Base-by-base conservation (phyloP, 2,113 vertebrate genomes). In the Butastur rufipennis region DNA sequence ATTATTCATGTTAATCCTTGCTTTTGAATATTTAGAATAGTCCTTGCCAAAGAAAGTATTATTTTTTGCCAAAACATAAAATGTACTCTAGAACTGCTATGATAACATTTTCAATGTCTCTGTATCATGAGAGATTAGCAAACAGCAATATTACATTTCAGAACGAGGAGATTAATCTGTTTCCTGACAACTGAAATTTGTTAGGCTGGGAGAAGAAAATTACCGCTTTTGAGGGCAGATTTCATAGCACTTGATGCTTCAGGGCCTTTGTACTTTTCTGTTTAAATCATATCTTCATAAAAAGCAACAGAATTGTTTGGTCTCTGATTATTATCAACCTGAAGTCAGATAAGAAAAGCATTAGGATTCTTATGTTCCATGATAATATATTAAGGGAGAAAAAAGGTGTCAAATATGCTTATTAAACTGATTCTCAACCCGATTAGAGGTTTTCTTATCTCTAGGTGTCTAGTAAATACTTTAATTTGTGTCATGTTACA, bases 131-230 rank as follows among this genome's bases (percentile, higher is more conserved):
- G 91, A 95, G 70, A 92, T 94, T 92, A 97, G 58, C 78, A 94
- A 97, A 93, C 80, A 88, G 53, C 62, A 97, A 89, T 92, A 96
- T 93, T 92, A 89, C 59, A 93, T 90, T 96, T 95, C 81, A 91
- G 85, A 95, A 96, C 36, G 66, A 96, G 77, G 38, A 95, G 86
- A 97, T 94, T 95, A 95, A 96, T 94, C 87, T 91, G 72, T 86
- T 96, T 95, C 83, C 92, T 96, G 94, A 96, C 95, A 97, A 95
- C 22, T 43, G 45, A 96, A 92, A 97, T 89, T 97, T 90, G 73
- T 95, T 94, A 92, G 91, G 31, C 85, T 93, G 80, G 61, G 71
- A 95, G 71, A 89, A 94, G 91, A 90, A 96, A 96, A 97, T 96
- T 83, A 90, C 42, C 66, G 36, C 43, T 95, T 97, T 89, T 65